Conservation (phyloP, 2,797 vertebrate species). For the Tarsius wallacei region DNA sequence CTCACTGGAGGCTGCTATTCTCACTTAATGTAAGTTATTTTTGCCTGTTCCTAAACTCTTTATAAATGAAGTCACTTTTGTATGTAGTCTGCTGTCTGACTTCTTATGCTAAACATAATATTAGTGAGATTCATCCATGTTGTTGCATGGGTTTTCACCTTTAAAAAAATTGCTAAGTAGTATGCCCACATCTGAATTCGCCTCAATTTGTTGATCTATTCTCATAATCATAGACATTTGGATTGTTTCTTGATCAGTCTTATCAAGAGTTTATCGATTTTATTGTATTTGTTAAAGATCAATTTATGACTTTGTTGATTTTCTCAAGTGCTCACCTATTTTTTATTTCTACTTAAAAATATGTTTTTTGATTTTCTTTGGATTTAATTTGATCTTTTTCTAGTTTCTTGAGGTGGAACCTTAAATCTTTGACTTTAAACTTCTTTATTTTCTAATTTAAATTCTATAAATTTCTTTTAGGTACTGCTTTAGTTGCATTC, state of each 20-base stretch:
- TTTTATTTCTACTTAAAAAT: conserved; percentile 2
- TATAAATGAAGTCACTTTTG: background rate
- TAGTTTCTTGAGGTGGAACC: background rate
- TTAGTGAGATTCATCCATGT: background rate
- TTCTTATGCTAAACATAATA: background rate
- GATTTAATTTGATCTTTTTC: too few relatives aligned
- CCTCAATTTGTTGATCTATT: too few relatives aligned
- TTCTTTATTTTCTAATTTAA: background rate
- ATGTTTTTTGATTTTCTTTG: background rate
- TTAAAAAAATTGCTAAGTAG: background rate
- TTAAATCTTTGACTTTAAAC: background rate
- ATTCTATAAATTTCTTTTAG: background rate
- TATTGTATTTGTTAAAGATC: background rate
- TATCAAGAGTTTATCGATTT: background rate
- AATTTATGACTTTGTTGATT: background rate
- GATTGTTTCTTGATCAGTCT: background rate
- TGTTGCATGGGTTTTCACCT: background rate
- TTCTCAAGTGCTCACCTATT: background rate
- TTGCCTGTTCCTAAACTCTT: background rate
- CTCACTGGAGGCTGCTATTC: background rate
- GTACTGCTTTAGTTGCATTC: background rate
- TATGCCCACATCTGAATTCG: background rate
- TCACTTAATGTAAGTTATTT: too few relatives aligned
- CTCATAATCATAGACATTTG: too few relatives aligned
- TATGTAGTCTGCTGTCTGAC: background rate